Evolutionary conservation across 2,797 vertebrate genomes (phyloP).

Genomic region (Selene dorsalis): DNA sequence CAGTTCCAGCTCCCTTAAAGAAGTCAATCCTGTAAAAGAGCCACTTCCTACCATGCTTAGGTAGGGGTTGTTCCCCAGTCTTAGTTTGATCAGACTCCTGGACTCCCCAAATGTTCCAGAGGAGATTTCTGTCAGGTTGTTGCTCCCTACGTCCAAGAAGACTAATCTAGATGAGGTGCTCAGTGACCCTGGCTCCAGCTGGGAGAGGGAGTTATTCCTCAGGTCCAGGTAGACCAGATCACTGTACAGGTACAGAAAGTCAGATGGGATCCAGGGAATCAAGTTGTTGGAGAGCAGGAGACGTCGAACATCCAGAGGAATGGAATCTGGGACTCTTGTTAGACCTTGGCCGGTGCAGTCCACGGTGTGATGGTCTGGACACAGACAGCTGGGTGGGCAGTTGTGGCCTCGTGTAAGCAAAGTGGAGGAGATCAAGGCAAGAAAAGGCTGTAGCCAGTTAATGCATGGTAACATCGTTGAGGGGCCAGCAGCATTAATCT

Average conservation of each 20-base stretch:
- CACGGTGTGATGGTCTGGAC: slow-evolving; percentile 92
- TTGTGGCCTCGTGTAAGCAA: slow-evolving; percentile 77
- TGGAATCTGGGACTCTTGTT: slow-evolving; percentile 87
- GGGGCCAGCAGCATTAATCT: slow-evolving; percentile 62
- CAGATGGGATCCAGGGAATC: slow-evolving; percentile 90
- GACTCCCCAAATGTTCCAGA: slow-evolving; percentile 89
- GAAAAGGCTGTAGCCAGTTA: slow-evolving; percentile 84
- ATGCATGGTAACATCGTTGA: slow-evolving; percentile 90
- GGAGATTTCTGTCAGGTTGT: slow-evolving; percentile 90
- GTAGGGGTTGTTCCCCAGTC: slow-evolving; percentile 89
- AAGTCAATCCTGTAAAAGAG: slow-evolving; percentile 88
- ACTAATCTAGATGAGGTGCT: slow-evolving; percentile 90
- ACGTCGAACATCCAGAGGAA: slow-evolving; percentile 91
- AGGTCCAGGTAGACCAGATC: slow-evolving; percentile 94
- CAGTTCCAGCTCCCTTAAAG: slow-evolving; percentile 91
- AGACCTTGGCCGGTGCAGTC: slow-evolving; percentile 91
- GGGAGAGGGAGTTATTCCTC: slow-evolving; percentile 90
- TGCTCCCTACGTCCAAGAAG: slow-evolving; percentile 92
- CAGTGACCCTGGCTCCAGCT: slow-evolving; percentile 90
- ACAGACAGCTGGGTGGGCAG: slow-evolving; percentile 90
- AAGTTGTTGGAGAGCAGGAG: slow-evolving; percentile 92
- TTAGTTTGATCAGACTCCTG: slow-evolving; percentile 89
- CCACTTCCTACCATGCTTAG: slow-evolving; percentile 87
- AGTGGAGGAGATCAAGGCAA: slow-evolving; percentile 84
- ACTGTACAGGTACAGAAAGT: slow-evolving; percentile 92